Percentiles rank a stretch among this genome's conserved stretches.
Evolutionary conservation across 2,888 invertebrate genomes (phyloP).

Genomic region (Lingula anatina): DNA sequence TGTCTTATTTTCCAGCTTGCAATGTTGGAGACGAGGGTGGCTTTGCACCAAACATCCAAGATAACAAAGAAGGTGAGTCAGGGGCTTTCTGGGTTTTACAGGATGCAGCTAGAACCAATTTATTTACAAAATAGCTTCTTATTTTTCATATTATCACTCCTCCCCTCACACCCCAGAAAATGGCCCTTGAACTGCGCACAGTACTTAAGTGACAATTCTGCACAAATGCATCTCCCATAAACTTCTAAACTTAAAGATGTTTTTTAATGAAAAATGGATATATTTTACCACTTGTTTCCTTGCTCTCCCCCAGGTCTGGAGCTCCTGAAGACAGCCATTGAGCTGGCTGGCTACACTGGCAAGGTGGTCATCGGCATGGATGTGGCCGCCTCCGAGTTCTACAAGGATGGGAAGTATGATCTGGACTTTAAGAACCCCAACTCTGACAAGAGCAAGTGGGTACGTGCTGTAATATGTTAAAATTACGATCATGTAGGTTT

Average conservation of each 20-base stretch:
- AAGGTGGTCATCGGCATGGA: constrained; percentile 98
- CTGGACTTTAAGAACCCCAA: constrained; percentile 96
- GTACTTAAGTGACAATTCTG: not conserved
- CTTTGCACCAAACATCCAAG: constrained; percentile 96
- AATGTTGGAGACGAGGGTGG: constrained; percentile 99
- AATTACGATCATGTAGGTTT: too few relatives aligned
- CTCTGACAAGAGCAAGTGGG: constrained; percentile 65
- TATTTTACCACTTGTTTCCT: not conserved
- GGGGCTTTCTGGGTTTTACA: too few relatives aligned
- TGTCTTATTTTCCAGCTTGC: constrained; percentile 36
- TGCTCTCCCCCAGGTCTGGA: constrained; percentile 62
- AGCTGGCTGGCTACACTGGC: constrained; percentile 93
- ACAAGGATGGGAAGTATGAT: constrained; percentile 69
- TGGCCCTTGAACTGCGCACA: too few relatives aligned
- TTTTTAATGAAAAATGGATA: too few relatives aligned
- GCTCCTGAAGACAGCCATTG: constrained; percentile 83
- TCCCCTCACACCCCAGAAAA: too few relatives aligned
- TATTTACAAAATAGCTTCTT: too few relatives aligned
- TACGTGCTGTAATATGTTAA: too few relatives aligned
- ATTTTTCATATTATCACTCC: too few relatives aligned
- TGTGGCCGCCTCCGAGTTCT: constrained; percentile 97
- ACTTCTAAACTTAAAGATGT: too few relatives aligned
- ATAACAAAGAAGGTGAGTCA: constrained; percentile 74
- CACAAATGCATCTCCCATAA: not conserved
- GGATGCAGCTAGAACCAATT: too few relatives aligned